A percentile compares a stretch with the other conserved stretches of the same genome.
phyloP scores from a whole-genome alignment of 2,797 vertebrate species.

The Okamejei kenojei region DNA sequence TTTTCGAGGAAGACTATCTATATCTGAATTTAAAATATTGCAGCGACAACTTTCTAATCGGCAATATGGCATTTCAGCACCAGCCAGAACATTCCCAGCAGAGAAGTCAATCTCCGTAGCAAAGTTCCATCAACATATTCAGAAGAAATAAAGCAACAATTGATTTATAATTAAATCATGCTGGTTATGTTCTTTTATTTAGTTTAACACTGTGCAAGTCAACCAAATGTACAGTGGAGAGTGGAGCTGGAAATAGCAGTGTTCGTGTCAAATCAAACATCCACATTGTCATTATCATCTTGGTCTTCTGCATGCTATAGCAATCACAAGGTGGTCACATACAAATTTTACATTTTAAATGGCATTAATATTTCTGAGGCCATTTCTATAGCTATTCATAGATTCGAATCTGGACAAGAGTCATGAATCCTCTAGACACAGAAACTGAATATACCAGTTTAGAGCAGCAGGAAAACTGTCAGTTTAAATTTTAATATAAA shows the following conservation, averaged over 20 bases:
- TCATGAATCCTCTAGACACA: background rate
- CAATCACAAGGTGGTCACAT: background rate
- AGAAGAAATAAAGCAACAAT: too few relatives aligned
- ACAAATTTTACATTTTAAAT: background rate
- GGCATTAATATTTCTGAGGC: background rate
- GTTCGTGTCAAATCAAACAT: background rate
- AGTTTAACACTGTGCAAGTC: background rate
- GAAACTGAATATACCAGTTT: background rate
- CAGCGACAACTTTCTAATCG: too few relatives aligned
- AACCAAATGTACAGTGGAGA: background rate
- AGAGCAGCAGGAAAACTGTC: background rate
- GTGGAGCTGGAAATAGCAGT: background rate
- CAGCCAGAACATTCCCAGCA: too few relatives aligned
- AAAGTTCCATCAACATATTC: too few relatives aligned
- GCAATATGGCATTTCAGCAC: too few relatives aligned
- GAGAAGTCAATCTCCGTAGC: too few relatives aligned
- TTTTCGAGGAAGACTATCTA: too few relatives aligned
- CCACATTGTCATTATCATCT: background rate
- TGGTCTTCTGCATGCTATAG: background rate
- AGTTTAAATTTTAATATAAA: background rate
- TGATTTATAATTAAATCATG: too few relatives aligned
- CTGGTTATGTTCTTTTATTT: background rate
- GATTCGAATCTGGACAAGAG: background rate
- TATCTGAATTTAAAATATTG: too few relatives aligned
- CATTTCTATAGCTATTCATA: background rate